These are phyloP conservation scores for Picus viridis DNA, from an alignment of 2,797 vertebrate genomes.

Conservation along the genomic window DNA sequence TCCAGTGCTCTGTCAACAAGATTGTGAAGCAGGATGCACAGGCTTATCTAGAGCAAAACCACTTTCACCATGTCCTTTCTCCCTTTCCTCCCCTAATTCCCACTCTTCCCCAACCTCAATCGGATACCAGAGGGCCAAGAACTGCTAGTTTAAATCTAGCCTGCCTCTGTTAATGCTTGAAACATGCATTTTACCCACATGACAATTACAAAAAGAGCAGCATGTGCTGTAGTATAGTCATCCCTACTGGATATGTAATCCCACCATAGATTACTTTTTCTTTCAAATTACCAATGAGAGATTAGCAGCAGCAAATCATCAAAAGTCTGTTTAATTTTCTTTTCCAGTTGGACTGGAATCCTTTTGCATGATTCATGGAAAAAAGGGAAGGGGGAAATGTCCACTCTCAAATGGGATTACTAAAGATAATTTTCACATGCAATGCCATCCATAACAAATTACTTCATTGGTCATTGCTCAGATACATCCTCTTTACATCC, in stretches of 20 bases:
- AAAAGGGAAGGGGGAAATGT: not conserved
- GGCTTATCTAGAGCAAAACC: constrained; percentile 6
- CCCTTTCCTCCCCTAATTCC: not conserved
- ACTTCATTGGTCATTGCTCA: constrained; percentile 33
- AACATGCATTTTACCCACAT: not conserved
- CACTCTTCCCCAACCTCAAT: not conserved
- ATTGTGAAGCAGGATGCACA: constrained; percentile 16
- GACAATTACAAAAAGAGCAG: not conserved
- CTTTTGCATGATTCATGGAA: constrained; percentile 30
- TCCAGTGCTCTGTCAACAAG: not conserved
- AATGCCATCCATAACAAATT: constrained; percentile 60
- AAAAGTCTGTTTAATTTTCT: constrained; percentile 16
- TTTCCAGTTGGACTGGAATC: constrained; percentile 5
- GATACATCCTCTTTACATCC: constrained; percentile 26
- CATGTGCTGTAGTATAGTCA: not conserved
- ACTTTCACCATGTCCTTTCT: not conserved
- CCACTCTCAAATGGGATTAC: not conserved
- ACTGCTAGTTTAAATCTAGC: not conserved
- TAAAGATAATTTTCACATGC: constrained; percentile 48
- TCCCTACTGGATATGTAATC: not conserved
- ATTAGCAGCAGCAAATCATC: not conserved
- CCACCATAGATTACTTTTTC: not conserved
- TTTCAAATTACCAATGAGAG: not conserved
- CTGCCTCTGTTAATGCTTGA: not conserved
- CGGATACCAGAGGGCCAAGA: not conserved